phyloP scores from a whole-genome alignment of 2,797 vertebrate species.

The Spheniscus humboldti region DNA sequence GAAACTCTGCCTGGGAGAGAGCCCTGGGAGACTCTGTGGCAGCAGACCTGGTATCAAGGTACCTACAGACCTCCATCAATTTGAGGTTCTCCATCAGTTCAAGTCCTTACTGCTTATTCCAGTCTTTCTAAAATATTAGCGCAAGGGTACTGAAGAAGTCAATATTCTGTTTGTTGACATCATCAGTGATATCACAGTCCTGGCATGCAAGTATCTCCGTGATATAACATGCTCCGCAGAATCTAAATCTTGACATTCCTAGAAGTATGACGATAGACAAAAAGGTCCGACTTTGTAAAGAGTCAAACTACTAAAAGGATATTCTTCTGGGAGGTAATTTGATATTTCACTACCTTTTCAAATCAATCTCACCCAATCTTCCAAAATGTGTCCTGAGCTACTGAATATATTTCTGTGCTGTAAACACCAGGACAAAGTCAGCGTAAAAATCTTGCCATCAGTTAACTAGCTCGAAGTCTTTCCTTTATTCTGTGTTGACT shows the following conservation, averaged over 20 bases:
- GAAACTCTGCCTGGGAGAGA: neutral
- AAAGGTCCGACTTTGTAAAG: neutral
- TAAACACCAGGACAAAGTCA: neutral
- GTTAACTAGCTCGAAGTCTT: neutral
- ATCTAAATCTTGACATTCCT: neutral
- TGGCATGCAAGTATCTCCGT: neutral
- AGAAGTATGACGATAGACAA: neutral
- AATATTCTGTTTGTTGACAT: neutral
- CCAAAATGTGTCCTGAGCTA: neutral
- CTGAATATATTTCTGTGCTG: neutral
- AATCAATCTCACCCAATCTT: neutral
- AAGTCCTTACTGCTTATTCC: neutral
- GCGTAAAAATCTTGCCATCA: neutral
- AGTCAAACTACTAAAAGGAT: neutral
- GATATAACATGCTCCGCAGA: accelerated
- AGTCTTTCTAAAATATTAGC: neutral
- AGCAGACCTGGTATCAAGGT: neutral
- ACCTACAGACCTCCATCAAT: neutral
- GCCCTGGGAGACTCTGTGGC: neutral
- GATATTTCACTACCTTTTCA: neutral
- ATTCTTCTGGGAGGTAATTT: neutral
- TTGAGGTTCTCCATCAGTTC: neutral
- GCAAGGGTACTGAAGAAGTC: neutral
- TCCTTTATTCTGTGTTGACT: neutral
- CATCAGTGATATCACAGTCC: neutral